Evolutionary conservation across 2,888 invertebrate genomes (phyloP).

Genomic region (Cephus pygmeus): DNA sequence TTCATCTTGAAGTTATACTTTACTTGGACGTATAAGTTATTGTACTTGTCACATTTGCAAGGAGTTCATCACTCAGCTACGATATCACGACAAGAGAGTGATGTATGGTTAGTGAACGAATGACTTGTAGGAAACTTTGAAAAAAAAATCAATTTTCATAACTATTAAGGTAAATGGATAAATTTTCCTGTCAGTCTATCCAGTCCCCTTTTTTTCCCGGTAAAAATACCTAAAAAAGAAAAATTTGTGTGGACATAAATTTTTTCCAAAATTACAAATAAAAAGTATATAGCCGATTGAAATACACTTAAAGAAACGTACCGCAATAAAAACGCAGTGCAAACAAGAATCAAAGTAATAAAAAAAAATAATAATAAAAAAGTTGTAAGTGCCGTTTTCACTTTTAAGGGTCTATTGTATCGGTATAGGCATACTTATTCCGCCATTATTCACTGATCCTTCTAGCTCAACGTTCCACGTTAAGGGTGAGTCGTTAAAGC

Average conservation of each 20-base stretch:
- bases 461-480: background rate
- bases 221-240: too few relatives aligned
- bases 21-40: constrained; percentile 16
- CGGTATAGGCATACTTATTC: background rate
- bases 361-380: background rate
- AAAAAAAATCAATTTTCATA: constrained; percentile 8
- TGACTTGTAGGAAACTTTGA: background rate
- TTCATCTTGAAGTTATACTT: background rate
- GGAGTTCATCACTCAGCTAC: constrained; percentile 33
- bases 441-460: background rate
- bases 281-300: background rate
- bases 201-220: background rate
- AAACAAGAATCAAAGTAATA: background rate
- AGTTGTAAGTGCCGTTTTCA: background rate
- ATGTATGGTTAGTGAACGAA: constrained; percentile 19
- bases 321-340: background rate
- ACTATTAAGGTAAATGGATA: background rate
- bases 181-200: background rate
- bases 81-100: constrained; percentile 26
- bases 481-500: background rate
- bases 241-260: too few relatives aligned
- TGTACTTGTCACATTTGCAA: constrained; percentile 35
- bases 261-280: background rate
- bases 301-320: background rate
- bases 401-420: background rate